phyloP scores from a whole-genome alignment of 2,888 invertebrate species.

The Schizotus pectinicornis region DNA sequence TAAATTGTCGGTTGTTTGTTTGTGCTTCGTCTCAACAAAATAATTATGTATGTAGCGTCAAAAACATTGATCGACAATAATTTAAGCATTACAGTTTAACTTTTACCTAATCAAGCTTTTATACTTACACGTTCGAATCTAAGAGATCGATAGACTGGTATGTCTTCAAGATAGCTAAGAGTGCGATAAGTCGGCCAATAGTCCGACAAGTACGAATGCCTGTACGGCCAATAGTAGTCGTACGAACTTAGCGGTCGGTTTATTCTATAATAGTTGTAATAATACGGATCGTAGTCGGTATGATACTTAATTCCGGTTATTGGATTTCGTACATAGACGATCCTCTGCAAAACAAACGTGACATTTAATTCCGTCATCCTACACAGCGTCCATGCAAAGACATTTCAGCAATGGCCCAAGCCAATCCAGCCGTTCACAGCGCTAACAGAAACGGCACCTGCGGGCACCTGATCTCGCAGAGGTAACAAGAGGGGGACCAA shows the following conservation, averaged over 20 bases:
- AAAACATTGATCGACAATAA: too few relatives aligned
- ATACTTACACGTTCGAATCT: conserved; percentile 49
- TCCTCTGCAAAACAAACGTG: conserved; percentile 49
- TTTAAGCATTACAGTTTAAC: too few relatives aligned
- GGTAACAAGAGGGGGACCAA: too few relatives aligned
- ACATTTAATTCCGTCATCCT: too few relatives aligned
- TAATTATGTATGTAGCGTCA: background rate
- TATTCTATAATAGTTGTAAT: conserved; percentile 30
- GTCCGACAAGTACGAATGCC: conserved; percentile 24
- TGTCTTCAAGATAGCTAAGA: conserved; percentile 40
- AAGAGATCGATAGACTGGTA: conserved; percentile 43
- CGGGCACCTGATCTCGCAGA: too few relatives aligned
- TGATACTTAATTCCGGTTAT: conserved; percentile 34
- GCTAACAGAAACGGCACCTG: too few relatives aligned
- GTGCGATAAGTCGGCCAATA: conserved; percentile 37
- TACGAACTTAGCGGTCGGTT: conserved; percentile 17
- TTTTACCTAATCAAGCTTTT: too few relatives aligned
- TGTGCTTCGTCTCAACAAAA: background rate
- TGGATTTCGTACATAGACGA: conserved; percentile 52
- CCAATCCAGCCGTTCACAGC: too few relatives aligned
- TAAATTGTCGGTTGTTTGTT: conserved; percentile 9
- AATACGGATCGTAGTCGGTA: conserved; percentile 24
- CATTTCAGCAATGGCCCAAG: too few relatives aligned
- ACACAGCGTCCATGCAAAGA: too few relatives aligned
- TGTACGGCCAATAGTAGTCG: conserved; percentile 39